A percentile compares a stretch with the other conserved stretches of the same genome.
Evolutionary conservation across 2,888 invertebrate genomes (phyloP).

Genomic region (Unio pictorum): DNA sequence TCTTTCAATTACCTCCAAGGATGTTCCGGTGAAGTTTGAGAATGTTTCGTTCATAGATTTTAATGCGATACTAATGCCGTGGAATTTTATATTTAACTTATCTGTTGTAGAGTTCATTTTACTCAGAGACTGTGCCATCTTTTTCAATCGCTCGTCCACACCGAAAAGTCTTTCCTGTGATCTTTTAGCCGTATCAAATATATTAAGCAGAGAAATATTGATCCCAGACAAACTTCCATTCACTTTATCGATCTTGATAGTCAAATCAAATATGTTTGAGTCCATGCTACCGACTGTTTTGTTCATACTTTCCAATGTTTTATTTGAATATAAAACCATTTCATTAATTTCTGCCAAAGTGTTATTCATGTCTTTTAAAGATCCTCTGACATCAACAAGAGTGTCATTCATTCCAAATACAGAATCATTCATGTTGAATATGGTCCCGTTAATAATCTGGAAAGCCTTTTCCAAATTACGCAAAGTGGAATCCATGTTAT

Average conservation of each 20-base stretch:
- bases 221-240: slow-evolving; percentile 13
- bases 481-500: slow-evolving; percentile 24
- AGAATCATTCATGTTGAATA: slow-evolving; percentile 24
- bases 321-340: slow-evolving; percentile 24
- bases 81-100: slow-evolving; percentile 20
- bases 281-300: slow-evolving; percentile 24
- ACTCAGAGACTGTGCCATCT: slow-evolving; percentile 17
- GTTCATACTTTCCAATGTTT: slow-evolving; percentile 28
- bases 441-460: slow-evolving; percentile 14
- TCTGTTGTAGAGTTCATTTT: slow-evolving; percentile 15
- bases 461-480: slow-evolving; percentile 20
- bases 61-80: slow-evolving; percentile 19
- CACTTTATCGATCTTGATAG: slow-evolving; percentile 16
- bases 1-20: slow-evolving; percentile 22
- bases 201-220: slow-evolving; percentile 24
- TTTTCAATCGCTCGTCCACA: slow-evolving; percentile 9
- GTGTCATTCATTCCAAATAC: slow-evolving; percentile 11
- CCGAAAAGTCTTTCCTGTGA: slow-evolving; percentile 15
- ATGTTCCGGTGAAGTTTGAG: slow-evolving; percentile 23
- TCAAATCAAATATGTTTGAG: slow-evolving; percentile 12
- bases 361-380: slow-evolving; percentile 19
- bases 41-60: slow-evolving; percentile 22
- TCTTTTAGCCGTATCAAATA: slow-evolving; percentile 24
- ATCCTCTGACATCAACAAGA: slow-evolving; percentile 9
- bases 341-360: slow-evolving; percentile 22